A percentile compares a stretch with the other conserved stretches of the same genome.
phyloP scores from a whole-genome alignment of 1,140 invertebrate species.

The Potamilus streckersoni region DNA sequence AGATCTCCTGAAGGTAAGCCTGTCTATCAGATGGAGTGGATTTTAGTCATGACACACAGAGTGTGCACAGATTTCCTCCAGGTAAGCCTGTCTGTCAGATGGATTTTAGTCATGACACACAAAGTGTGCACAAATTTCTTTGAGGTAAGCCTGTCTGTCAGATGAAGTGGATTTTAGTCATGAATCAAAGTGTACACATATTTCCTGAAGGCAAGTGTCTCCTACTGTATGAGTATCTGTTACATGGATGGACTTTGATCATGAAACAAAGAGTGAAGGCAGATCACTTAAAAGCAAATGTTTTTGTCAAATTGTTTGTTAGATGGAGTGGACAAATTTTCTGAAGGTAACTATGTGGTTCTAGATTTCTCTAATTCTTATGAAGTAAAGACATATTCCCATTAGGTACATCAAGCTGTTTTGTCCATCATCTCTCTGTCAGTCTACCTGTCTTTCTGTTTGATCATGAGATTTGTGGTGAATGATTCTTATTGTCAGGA shows the following conservation, averaged over 20 bases:
- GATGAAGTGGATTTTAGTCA: too few species aligned
- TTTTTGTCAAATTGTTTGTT: slow-evolving; percentile 43
- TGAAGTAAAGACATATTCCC: slow-evolving; percentile 39
- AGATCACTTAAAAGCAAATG: slow-evolving; percentile 51
- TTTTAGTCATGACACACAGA: too few species aligned
- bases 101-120: slow-evolving; percentile 35
- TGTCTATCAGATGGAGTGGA: too few species aligned
- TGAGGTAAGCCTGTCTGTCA: slow-evolving; percentile 38
- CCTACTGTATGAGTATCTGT: slow-evolving; percentile 52
- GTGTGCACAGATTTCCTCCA: too few species aligned
- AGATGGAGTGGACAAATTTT: too few species aligned
- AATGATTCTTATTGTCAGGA: too few species aligned
- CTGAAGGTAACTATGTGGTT: slow-evolving; percentile 24
- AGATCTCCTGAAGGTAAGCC: slow-evolving; percentile 53
- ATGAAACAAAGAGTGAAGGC: slow-evolving; percentile 33
- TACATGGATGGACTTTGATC: slow-evolving; percentile 39
- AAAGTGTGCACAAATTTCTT: slow-evolving; percentile 42
- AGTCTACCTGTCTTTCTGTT: too few species aligned
- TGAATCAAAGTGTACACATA: slow-evolving; percentile 4
- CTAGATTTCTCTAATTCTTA: slow-evolving; percentile 41
- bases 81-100: slow-evolving; percentile 36
- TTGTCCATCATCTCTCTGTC: too few species aligned
- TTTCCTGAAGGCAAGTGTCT: slow-evolving; percentile 32
- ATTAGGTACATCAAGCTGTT: too few species aligned
- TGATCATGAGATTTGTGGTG: too few species aligned